A percentile compares a stretch with the other conserved stretches of the same genome.
phyloP scores from a whole-genome alignment of 2,888 invertebrate genomes.

The Anorthoa munda region DNA sequence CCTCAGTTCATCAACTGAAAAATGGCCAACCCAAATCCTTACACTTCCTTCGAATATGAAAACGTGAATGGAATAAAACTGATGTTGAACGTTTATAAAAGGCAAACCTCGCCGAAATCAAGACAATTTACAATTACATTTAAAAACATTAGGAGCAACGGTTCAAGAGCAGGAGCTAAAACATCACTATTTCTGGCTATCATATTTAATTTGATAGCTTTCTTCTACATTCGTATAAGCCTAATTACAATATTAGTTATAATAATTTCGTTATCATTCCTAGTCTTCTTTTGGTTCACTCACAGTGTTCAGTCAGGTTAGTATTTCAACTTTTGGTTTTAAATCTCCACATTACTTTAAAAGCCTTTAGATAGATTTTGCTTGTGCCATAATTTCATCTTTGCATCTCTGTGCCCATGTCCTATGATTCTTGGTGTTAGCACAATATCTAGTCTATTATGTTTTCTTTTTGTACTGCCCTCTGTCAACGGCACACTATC shows the following conservation, averaged over 20 bases:
- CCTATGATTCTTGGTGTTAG: not conserved
- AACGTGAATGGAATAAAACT: conserved; percentile 86
- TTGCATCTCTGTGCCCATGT: not conserved
- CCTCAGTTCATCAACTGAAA: not conserved
- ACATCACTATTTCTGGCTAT: conserved; percentile 79
- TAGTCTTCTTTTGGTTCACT: conserved; percentile 86
- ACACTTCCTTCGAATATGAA: conserved; percentile 73
- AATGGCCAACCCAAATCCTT: conserved; percentile 36
- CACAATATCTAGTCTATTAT: too few relatives aligned
- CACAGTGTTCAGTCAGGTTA: conserved; percentile 87
- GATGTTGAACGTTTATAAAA: conserved; percentile 75
- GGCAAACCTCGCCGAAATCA: conserved; percentile 77
- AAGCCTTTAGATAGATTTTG: not conserved
- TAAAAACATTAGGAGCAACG: conserved; percentile 75
- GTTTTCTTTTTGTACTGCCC: not conserved
- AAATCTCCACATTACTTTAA: not conserved
- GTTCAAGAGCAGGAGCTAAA: conserved; percentile 75
- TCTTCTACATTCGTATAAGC: conserved; percentile 80
- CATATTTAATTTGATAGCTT: conserved; percentile 80
- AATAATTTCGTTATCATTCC: conserved; percentile 79
- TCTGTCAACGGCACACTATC: not conserved
- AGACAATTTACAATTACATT: conserved; percentile 83
- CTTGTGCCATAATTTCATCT: too few relatives aligned
- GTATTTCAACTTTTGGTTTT: conserved; percentile 26
- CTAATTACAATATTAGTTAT: conserved; percentile 79